Evolutionary conservation across 1,140 invertebrate genomes (phyloP).

Genomic region (Drosophila baimaii): DNA sequence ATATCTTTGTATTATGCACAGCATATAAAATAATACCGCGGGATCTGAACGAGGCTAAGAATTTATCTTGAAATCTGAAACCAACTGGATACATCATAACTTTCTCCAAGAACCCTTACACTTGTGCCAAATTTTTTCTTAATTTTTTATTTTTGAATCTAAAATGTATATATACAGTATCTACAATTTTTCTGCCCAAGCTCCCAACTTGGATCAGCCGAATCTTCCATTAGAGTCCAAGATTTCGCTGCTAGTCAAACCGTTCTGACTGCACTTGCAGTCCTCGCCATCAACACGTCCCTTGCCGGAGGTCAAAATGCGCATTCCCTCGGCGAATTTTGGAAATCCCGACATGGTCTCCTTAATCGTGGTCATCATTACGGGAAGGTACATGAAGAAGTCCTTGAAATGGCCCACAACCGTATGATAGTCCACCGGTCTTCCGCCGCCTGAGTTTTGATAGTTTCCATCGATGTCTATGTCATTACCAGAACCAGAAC

Average conservation of each 20-base stretch:
- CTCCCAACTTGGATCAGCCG: conserved; percentile 29
- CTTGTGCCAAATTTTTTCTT: no score
- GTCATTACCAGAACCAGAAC: conserved; percentile 48
- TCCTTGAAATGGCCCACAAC: conserved; percentile 79
- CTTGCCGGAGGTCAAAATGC: conserved; percentile 69
- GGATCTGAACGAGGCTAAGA: background rate
- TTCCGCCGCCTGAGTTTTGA: conserved; percentile 27
- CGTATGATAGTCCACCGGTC: conserved; percentile 71
- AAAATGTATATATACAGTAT: conserved; percentile 46
- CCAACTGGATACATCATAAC: background rate
- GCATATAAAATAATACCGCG: no score
- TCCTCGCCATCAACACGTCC: conserved; percentile 65
- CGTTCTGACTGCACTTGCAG: conserved; percentile 70
- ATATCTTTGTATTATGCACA: no score
- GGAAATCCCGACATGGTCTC: conserved; percentile 80
- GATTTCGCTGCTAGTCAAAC: conserved; percentile 56
- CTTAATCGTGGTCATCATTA: conserved; percentile 80
- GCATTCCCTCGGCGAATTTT: conserved; percentile 76
- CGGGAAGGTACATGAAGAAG: conserved; percentile 81
- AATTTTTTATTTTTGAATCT: conserved; percentile 10
- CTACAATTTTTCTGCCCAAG: background rate
- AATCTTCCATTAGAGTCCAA: conserved; percentile 58
- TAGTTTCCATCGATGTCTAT: conserved; percentile 56
- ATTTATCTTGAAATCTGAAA: background rate
- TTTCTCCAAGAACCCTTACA: background rate